Evolutionary conservation across 1,140 invertebrate genomes (phyloP).

Genomic region (Bombus balteatus): DNA sequence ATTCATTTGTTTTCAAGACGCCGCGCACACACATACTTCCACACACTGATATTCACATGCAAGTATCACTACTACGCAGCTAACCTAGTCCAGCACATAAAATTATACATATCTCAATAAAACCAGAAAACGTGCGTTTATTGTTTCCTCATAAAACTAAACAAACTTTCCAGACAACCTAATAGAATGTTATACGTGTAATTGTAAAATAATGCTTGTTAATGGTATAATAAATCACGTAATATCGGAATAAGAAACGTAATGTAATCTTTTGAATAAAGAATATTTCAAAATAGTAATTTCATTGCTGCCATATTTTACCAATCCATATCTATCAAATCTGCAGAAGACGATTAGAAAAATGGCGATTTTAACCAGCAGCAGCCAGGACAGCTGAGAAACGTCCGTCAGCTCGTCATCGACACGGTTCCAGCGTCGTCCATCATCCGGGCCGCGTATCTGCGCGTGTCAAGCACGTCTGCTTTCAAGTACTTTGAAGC

Average conservation of each 20-base stretch:
- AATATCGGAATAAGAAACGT: not conserved
- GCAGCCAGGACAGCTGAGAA: constrained; percentile 5
- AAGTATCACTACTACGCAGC: no score
- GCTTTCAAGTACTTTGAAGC: constrained; percentile 32
- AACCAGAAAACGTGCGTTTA: no score
- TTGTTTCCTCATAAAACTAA: no score
- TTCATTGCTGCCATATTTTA: not conserved
- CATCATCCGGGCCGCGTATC: constrained; percentile 4
- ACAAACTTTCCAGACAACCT: no score
- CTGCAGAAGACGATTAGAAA: not conserved
- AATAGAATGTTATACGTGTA: no score
- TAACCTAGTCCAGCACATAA: no score
- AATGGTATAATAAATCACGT: not conserved
- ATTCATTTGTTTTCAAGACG: no score
- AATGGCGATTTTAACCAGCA: not conserved
- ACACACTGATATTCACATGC: no score
- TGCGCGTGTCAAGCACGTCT: constrained; percentile 11
- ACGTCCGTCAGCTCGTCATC: constrained; percentile 35
- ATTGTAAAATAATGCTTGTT: not conserved
- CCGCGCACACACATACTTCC: no score
- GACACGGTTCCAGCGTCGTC: constrained; percentile 11
- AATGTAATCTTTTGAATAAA: not conserved
- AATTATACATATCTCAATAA: no score
- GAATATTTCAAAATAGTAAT: not conserved
- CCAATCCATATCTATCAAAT: not conserved